Base-by-base conservation (phyloP, 2,797 vertebrate genomes). In the Danionella dracula region DNA sequence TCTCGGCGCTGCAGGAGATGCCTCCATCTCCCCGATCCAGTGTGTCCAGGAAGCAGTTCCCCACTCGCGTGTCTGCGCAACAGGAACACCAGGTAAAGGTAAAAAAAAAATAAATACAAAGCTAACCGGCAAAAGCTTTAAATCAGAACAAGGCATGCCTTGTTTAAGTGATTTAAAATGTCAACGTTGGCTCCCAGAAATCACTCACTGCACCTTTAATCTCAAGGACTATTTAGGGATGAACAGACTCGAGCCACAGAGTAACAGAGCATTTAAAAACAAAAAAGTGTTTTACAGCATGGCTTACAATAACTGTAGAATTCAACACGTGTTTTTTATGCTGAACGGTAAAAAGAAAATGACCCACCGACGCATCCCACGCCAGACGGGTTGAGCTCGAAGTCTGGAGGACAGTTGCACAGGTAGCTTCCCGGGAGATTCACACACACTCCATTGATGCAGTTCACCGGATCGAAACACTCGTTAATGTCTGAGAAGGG, bases 341-440 rank as follows among this genome's bases (percentile, higher is more conserved):
- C n/a, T n/a, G n/a, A n/a, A n/a, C n/a, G n/a, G n/a, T n/a, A n/a
- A n/a, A n/a, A n/a, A n/a, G n/a, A n/a, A n/a, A n/a, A n/a, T 15
- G 40, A 42, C 90, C 86, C 76, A 93, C 92, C 95, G 60, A 98
- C 94, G 0, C 94, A 98, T 76, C 95, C 95, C 67, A 96, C 93
- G 5, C 94, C 85, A 0, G 93, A 96, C 73, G 94, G 94, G 80
- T 96, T 96, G 66, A 95, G 87, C 82, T 95, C 90, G 7, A 97
- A 99, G 78, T 97, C 95, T 27, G 89, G 86, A 0, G 93, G 94
- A 27, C 95, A 99, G 86, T 90, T 94, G 75, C 95, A 99, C 56
- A 89, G 68, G 84, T 95, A 97, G 82, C 89, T 92, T 20, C 95
- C 94, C 0, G 93, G 93, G 9, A 89, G 94, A 86, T 99, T 99